Conservation (phyloP, 2,113 vertebrate species). For the Osmerus mordax region DNA sequence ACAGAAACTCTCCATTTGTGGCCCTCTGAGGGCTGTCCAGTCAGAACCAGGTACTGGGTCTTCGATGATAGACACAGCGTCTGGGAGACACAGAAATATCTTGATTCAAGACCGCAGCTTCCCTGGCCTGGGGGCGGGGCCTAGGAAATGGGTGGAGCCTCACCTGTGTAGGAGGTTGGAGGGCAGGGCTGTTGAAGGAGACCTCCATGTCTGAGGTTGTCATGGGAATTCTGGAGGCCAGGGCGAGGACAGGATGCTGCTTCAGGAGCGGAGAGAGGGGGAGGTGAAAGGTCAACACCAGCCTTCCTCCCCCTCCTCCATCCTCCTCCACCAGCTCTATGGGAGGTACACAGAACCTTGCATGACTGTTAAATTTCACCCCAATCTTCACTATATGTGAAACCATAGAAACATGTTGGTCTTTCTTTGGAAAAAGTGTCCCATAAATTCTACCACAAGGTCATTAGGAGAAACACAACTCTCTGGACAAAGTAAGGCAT, state of each 20-base stretch:
- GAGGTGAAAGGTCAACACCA: conserved; percentile 56
- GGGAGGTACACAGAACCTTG: too few relatives aligned
- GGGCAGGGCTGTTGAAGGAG: conserved; percentile 53
- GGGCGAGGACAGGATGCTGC: conserved; percentile 48
- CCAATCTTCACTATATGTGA: too few relatives aligned
- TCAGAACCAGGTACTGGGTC: conserved; percentile 76
- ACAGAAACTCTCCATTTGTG: conserved; percentile 64
- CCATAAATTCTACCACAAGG: too few relatives aligned
- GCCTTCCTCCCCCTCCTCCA: conserved; percentile 31
- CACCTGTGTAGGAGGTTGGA: conserved; percentile 68
- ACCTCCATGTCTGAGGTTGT: conserved; percentile 36
- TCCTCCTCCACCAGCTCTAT: conserved; percentile 46
- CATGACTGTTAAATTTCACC: too few relatives aligned
- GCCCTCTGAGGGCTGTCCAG: conserved; percentile 38
- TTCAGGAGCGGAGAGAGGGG: conserved; percentile 30
- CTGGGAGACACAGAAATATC: conserved; percentile 56
- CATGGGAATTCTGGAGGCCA: conserved; percentile 45
- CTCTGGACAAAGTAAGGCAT: too few relatives aligned
- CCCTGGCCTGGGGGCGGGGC: neutral
- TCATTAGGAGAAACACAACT: too few relatives aligned
- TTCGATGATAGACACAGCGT: conserved; percentile 71
- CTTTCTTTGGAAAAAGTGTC: too few relatives aligned
- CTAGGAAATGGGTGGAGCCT: too few relatives aligned
- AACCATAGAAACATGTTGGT: too few relatives aligned
- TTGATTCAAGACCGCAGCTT: neutral